These are phyloP conservation scores for Aldabrachelys gigantea DNA, from an alignment of 2,113 vertebrate species.

Conservation along the genomic window DNA sequence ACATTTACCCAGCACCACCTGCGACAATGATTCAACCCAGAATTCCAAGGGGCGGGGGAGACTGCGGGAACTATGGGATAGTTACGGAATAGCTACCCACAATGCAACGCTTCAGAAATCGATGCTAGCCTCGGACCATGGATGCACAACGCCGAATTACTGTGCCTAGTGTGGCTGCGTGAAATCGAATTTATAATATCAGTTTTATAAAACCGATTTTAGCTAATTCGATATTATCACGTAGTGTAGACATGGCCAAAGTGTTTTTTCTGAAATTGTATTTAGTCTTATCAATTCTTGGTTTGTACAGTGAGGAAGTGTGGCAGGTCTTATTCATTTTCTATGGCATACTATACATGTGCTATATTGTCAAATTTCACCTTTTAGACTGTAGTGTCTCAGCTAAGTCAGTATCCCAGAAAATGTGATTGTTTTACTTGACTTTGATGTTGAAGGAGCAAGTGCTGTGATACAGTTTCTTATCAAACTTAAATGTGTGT, in stretches of 20 bases:
- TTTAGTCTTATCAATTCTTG: conserved; percentile 6
- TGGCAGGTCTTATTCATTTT: not conserved
- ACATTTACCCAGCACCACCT: no score
- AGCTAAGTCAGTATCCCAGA: not conserved
- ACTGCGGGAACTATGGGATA: no score
- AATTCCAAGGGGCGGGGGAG: no score
- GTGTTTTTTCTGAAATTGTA: conserved; percentile 25
- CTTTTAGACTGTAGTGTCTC: conserved; percentile 8
- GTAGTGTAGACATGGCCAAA: not conserved
- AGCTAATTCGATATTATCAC: no score
- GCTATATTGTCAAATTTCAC: conserved; percentile 4
- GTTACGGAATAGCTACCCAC: no score
- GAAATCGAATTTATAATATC: no score
- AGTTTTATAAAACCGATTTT: no score
- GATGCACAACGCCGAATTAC: no score
- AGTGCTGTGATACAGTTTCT: not conserved
- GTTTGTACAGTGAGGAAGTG: not conserved
- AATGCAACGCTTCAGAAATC: no score
- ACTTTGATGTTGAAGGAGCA: not conserved
- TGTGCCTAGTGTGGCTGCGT: no score
- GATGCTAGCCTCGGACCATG: no score
- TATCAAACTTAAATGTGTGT: not conserved
- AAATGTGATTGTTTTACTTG: conserved; percentile 13
- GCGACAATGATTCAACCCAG: no score
- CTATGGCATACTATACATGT: not conserved